phyloP scores from a whole-genome alignment of 2,888 invertebrate genomes.

The Bembecia ichneumoniformis region DNA sequence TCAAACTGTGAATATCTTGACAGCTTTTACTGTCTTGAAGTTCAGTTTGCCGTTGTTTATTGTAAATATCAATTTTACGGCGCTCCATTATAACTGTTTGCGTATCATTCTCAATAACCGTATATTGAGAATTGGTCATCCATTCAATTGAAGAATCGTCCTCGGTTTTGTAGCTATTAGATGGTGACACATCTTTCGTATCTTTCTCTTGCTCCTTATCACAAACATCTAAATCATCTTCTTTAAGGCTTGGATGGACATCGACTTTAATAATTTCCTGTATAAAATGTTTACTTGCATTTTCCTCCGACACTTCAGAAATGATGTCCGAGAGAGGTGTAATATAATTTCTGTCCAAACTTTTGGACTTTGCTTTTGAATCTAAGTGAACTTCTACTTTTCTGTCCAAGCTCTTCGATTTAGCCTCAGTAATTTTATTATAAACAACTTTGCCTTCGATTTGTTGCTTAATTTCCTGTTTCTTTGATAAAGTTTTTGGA shows the following conservation, averaged over 20 bases:
- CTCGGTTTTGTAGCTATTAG: slow-evolving; percentile 54
- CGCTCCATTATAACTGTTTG: slow-evolving; percentile 75
- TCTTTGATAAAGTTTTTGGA: slow-evolving; percentile 71
- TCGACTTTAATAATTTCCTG: slow-evolving; percentile 66
- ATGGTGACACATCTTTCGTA: slow-evolving; percentile 41
- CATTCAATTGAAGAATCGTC: slow-evolving; percentile 64
- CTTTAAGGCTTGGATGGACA: slow-evolving; percentile 48
- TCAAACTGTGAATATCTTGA: slow-evolving; percentile 44
- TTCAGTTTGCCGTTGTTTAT: slow-evolving; percentile 67
- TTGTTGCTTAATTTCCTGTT: slow-evolving; percentile 75
- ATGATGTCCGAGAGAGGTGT: slow-evolving; percentile 40
- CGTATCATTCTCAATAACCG: slow-evolving; percentile 69
- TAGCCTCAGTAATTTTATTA: slow-evolving; percentile 70
- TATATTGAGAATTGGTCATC: slow-evolving; percentile 58
- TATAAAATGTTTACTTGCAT: slow-evolving; percentile 56
- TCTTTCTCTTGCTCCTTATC: slow-evolving; percentile 21
- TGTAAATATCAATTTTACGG: slow-evolving; percentile 74
- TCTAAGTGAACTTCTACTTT: slow-evolving; percentile 73
- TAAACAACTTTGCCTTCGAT: slow-evolving; percentile 76
- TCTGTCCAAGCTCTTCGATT: slow-evolving; percentile 78
- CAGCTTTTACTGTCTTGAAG: slow-evolving; percentile 49
- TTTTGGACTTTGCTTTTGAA: slow-evolving; percentile 75
- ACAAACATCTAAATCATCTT: slow-evolving; percentile 18
- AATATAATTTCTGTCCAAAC: slow-evolving; percentile 76
- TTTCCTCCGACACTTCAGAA: slow-evolving; percentile 46